These are phyloP conservation scores for Amazona guildingii DNA, from an alignment of 2,113 vertebrate genomes.

Conservation along the genomic window DNA sequence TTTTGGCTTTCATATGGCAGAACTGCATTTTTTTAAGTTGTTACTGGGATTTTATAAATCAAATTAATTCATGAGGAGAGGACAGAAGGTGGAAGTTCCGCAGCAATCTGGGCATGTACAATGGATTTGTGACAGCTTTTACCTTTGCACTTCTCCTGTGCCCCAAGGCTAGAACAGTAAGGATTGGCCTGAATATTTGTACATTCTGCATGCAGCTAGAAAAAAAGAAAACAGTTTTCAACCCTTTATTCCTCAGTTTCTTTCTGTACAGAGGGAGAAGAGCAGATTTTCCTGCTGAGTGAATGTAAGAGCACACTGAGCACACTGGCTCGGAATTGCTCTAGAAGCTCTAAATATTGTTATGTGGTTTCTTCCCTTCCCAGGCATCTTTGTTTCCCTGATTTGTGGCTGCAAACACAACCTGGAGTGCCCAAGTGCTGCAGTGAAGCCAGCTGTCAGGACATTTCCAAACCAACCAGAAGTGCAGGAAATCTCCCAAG, in stretches of 20 bases:
- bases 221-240: not conserved
- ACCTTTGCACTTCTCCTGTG: not conserved
- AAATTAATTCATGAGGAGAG: not conserved
- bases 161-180: not conserved
- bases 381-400: not conserved
- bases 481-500: slow-evolving; percentile 54
- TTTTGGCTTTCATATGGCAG: not conserved
- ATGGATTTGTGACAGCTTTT: not conserved
- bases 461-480: slow-evolving; percentile 39
- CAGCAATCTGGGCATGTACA: not conserved
- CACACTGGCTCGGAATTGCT: not conserved
- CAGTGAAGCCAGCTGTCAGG: not conserved
- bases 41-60: not conserved
- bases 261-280: not conserved
- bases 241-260: not conserved
- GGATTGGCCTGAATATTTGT: not conserved
- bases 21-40: not conserved
- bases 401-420: slow-evolving; percentile 17
- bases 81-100: not conserved
- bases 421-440: slow-evolving; percentile 1
- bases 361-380: slow-evolving; percentile 23
- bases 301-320: not conserved
- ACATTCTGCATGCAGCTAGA: not conserved
- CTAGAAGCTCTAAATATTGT: not conserved
- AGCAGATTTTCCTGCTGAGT: not conserved